Conservation (phyloP, 2,888 invertebrate genomes). For the Epirrita christyi region DNA sequence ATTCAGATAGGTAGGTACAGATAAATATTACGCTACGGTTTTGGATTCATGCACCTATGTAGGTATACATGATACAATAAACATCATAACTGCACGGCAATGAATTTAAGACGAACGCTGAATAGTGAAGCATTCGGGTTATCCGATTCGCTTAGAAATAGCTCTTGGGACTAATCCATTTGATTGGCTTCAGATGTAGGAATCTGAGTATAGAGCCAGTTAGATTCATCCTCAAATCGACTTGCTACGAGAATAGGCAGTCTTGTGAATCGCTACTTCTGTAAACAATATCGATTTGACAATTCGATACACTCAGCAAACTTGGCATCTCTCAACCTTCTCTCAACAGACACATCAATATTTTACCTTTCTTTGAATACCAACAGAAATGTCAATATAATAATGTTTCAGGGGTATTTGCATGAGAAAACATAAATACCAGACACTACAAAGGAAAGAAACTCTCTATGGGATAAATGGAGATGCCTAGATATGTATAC, state of each 20-base stretch:
- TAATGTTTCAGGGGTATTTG: conserved; percentile 30
- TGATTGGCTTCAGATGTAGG: conserved; percentile 52
- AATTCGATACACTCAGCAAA: conserved; percentile 44
- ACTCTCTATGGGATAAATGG: conserved; percentile 45
- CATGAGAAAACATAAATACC: conserved; percentile 35
- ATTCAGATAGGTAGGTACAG: no score
- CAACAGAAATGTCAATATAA: conserved; percentile 27
- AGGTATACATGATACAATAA: no score
- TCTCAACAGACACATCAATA: conserved; percentile 31
- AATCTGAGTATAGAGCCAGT: conserved; percentile 56
- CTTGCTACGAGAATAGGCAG: conserved; percentile 49
- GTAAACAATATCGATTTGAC: conserved; percentile 41
- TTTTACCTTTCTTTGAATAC: conserved; percentile 21
- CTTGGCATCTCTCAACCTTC: conserved; percentile 34
- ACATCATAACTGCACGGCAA: conserved; percentile 12
- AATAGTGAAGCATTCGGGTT: conserved; percentile 45
- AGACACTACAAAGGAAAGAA: conserved; percentile 44
- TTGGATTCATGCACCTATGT: no score
- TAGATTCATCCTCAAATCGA: conserved; percentile 46
- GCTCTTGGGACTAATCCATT: conserved; percentile 58
- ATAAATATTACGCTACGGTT: no score
- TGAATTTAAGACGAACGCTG: conserved; percentile 40
- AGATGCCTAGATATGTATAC: conserved; percentile 51
- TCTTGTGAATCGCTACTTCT: conserved; percentile 48
- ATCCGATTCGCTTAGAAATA: conserved; percentile 50